phyloP scores from a whole-genome alignment of 2,888 invertebrate genomes.

The Caradrina clavipalpis region DNA sequence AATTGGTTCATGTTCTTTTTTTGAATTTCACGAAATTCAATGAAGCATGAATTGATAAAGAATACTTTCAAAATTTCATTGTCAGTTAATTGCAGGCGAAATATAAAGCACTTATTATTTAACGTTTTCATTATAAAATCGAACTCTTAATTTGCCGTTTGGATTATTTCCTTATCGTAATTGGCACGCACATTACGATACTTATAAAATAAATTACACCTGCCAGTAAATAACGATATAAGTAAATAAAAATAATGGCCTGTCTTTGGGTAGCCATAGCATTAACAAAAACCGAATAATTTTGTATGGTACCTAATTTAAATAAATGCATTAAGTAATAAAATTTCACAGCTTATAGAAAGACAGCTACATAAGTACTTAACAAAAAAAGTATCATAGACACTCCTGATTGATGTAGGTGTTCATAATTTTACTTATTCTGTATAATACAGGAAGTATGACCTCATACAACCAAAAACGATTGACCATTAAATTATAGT shows the following conservation, averaged over 20 bases:
- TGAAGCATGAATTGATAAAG: conserved; percentile 33
- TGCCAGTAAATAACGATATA: conserved; percentile 8
- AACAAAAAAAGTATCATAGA: conserved; percentile 1
- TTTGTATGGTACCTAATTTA: conserved; percentile 12
- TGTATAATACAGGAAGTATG: conserved; percentile 57
- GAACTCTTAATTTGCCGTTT: conserved; percentile 7
- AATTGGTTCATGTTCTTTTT: conserved; percentile 46
- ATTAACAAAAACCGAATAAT: background rate
- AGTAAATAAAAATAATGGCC: conserved; percentile 18
- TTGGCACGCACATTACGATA: conserved; percentile 16
- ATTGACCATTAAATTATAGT: conserved; percentile 20
- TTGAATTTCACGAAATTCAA: conserved; percentile 37
- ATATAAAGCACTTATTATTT: background rate
- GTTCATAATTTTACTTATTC: conserved; percentile 38
- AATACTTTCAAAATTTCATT: conserved; percentile 23
- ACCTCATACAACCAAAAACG: conserved; percentile 52
- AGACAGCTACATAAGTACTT: background rate
- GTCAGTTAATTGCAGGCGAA: background rate
- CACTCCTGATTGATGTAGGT: conserved; percentile 48
- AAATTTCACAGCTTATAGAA: background rate
- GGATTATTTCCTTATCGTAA: conserved; percentile 32
- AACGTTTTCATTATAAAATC: conserved; percentile 4
- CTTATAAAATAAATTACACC: conserved; percentile 29
- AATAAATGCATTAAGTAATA: conserved; percentile 7
- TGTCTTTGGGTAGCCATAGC: background rate